Base-by-base conservation (phyloP, 2,888 invertebrate genomes). In the Rosalia funebris region DNA sequence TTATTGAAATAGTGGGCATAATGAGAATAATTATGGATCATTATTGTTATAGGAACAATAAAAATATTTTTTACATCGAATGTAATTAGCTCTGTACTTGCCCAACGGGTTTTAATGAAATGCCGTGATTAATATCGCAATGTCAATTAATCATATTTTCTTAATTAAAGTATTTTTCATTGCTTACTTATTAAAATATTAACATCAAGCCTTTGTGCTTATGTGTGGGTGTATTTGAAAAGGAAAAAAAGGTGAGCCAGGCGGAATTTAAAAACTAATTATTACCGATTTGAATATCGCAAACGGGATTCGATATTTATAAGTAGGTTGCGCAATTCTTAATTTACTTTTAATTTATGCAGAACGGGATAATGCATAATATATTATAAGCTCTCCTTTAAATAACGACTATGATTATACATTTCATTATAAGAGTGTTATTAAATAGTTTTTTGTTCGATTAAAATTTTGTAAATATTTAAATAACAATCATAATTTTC, bases 111-210 rank as follows among this genome's bases (percentile, higher is more conserved):
- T 57, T 19, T 53, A 53, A 42, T 31, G 44, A 57, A 41, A 57
- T 42, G 7, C 25, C 20, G 36, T 60, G 60, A 60, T 50, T 60
- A 60, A 60, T 56, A 56, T 45, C 50, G 39, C 39, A 44, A 50
- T 55, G 50, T 50, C 50, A 39, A 56, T 45, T 56, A 56, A 60
- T 60, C 55, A 60, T 53, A 53, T 42, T 46, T 53, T 39, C 53
- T 53, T 53, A 53, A 53, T 53, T 53, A 53, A 53, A 39, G 55
- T 46, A 50, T 50, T 55, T 55, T 60, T 54, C 59, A 54, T 25
- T 41, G 15, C 53, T 39, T 44, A 44, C 36, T 45, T 50, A 56
- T 45, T 50, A 45, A 39, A 56, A 41, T 53, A 42, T 25, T 25
- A 25, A 25, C 25, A 25, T 25, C 7, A 7, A 7, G 25, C n/a